phyloP scores from a whole-genome alignment of 37 sponge, comb jelly and placozoan genomes.

The Spongilla lacustris region DNA sequence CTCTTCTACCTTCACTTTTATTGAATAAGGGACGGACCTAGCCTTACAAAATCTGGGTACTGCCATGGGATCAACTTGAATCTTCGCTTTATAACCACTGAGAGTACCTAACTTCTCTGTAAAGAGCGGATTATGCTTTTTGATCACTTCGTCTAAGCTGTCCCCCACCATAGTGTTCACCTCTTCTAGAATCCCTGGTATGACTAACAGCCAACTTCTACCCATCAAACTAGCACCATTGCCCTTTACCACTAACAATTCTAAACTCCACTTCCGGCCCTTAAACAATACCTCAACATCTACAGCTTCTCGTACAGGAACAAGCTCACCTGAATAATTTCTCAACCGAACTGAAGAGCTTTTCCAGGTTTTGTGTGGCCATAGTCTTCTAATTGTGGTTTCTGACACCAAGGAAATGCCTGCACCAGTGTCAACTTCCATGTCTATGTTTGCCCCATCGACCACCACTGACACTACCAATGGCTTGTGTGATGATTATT shows the following conservation, averaged over 20 bases:
- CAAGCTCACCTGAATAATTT: conserved; percentile 19
- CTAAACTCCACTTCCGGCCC: neutral
- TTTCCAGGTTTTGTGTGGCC: neutral
- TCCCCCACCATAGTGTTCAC: neutral
- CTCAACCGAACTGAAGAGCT: neutral
- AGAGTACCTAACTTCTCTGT: conserved; percentile 9
- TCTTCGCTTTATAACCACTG: conserved; percentile 29
- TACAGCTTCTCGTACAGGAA: conserved; percentile 13
- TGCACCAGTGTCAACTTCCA: conserved; percentile 36
- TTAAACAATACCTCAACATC: conserved; percentile 9
- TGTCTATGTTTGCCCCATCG: neutral
- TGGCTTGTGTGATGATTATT: neutral
- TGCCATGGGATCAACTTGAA: conserved; percentile 10
- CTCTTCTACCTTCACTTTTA: conserved; percentile 30
- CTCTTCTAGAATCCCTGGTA: conserved; percentile 25
- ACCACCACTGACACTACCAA: conserved; percentile 3
- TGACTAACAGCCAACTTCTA: conserved; percentile 36
- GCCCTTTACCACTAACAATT: conserved; percentile 37
- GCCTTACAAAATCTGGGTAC: conserved; percentile 14
- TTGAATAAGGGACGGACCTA: conserved; percentile 21
- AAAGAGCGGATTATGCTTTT: conserved; percentile 4
- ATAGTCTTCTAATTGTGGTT: neutral
- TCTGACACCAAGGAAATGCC: conserved; percentile 16
- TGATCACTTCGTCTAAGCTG: neutral
- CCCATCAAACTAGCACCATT: conserved; percentile 47